Evolutionary conservation across 2,797 vertebrate genomes (phyloP), one percentile per base, ranked within the genome.

Genomic region (Tangara arthus): DNA sequence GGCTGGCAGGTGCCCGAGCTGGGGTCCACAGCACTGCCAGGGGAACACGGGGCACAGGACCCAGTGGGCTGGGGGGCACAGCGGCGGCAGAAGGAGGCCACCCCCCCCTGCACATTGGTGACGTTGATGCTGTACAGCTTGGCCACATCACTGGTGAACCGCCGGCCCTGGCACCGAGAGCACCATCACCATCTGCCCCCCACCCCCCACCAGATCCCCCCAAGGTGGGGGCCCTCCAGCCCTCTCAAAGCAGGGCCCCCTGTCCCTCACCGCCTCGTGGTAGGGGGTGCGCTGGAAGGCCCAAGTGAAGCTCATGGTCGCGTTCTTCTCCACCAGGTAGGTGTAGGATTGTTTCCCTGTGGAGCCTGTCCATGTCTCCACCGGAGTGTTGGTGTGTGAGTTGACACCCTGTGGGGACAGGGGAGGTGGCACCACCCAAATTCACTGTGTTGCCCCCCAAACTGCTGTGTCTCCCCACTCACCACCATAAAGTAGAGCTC

Each of bases 71-170:
- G 97, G 24, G 98, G 93, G 57, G 98, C 98, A 46, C 99, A 99
- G 44, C 89, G 98, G 20, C 97, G 98, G 91, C 99, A 99, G 95
- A 98, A 97, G 15, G 99, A 99, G 32, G 99, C 98, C 86, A 99
- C 99, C 0, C 99, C 99, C 0, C 98, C 98, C 11, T 99, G 96
- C 64, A 98, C 98, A 6, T 99, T 99, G 95, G 98, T 99, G 97
- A 99, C 93, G 16, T 98, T 98, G 97, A 99, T 60, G 34, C 98
- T 98, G 97, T 99, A 99, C 94, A 99, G 98, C 97, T 98, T 99
- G 90, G 99, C 99, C 42, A 98, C 92, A 11, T 99, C 99, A 1
- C 80, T 89, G 24, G 98, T 99, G 95, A 98, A 98, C 52, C 97
- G 98, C 69, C 98, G 98, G 60, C 98, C 98, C 99, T 99, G 96